Percentiles rank a stretch among this genome's conserved stretches.
These are phyloP conservation scores for Iphiclides podalirius DNA, from an alignment of 2,888 invertebrate genomes.

Conservation along the genomic window DNA sequence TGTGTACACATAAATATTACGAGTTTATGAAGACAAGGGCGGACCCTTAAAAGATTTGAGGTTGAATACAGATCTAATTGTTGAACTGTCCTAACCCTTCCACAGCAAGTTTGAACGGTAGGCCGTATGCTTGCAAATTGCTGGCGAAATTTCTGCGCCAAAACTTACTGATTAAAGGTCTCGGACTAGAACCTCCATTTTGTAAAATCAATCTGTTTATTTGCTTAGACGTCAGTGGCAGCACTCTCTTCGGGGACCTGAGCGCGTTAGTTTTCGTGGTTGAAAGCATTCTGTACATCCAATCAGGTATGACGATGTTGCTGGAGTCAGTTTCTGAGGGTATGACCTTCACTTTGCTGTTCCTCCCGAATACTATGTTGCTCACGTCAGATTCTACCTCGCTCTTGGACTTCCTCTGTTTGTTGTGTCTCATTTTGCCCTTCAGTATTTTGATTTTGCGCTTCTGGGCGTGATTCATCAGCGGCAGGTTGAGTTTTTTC, in stretches of 20 bases:
- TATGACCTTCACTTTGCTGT: conserved; percentile 7
- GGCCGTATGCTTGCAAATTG: conserved; percentile 35
- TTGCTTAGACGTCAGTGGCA: background rate
- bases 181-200: conserved; percentile 4
- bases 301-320: conserved; percentile 10
- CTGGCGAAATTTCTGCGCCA: conserved; percentile 36
- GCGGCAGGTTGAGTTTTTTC: background rate
- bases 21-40: no score
- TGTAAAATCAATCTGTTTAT: background rate
- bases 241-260: conserved; percentile 1
- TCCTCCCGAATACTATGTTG: conserved; percentile 10
- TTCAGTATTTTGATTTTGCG: conserved; percentile 11
- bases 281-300: conserved; percentile 9
- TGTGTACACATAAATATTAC: no score
- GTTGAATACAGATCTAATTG: no score
- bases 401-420: background rate
- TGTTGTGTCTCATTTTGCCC: conserved; percentile 10
- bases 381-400: conserved; percentile 3
- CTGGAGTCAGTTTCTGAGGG: background rate
- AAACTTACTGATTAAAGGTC: conserved; percentile 18
- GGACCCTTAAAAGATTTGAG: no score
- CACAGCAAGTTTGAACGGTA: conserved; percentile 54
- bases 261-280: background rate
- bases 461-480: conserved; percentile 1
- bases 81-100: conserved; percentile 53